phyloP scores from a whole-genome alignment of 2,888 invertebrate species.

The Nezara viridula region DNA sequence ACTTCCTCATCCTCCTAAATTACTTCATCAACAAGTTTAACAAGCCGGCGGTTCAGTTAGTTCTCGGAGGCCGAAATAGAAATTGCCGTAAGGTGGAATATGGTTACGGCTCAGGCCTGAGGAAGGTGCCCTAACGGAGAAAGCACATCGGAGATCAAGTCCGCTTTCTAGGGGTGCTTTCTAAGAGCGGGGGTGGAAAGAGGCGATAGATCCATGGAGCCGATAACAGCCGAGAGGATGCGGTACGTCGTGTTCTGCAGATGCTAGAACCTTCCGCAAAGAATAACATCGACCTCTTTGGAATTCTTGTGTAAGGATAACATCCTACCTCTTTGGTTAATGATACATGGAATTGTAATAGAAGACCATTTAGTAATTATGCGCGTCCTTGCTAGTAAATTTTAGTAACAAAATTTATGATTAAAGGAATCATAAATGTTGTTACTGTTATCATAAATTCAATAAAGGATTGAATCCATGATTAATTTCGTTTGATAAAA shows the following conservation, averaged over 20 bases:
- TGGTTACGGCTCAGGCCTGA: not conserved
- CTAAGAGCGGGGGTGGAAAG: not conserved
- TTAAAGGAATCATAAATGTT: too few species aligned
- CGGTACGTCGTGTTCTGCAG: not conserved
- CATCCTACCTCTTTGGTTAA: too few species aligned
- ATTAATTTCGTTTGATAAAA: too few species aligned
- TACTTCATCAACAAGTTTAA: conserved; percentile 3
- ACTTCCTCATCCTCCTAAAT: not conserved
- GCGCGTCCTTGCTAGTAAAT: too few species aligned
- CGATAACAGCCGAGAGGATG: not conserved
- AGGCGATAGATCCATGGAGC: not conserved
- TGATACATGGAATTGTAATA: too few species aligned
- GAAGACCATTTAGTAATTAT: too few species aligned
- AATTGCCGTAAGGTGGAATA: not conserved
- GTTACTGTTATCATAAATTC: too few species aligned
- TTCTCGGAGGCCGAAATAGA: not conserved
- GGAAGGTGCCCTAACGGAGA: not conserved
- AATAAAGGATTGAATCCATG: too few species aligned
- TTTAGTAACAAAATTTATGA: too few species aligned
- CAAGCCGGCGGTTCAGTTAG: not conserved
- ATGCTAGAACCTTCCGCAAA: not conserved
- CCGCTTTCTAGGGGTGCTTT: conserved; percentile 1
- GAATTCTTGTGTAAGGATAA: too few species aligned
- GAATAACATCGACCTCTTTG: not conserved
- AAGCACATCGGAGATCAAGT: not conserved